Evolutionary conservation across 2,888 invertebrate genomes (phyloP), one percentile per base, ranked within the genome.

Genomic region (Drosophila peninsularis): DNA sequence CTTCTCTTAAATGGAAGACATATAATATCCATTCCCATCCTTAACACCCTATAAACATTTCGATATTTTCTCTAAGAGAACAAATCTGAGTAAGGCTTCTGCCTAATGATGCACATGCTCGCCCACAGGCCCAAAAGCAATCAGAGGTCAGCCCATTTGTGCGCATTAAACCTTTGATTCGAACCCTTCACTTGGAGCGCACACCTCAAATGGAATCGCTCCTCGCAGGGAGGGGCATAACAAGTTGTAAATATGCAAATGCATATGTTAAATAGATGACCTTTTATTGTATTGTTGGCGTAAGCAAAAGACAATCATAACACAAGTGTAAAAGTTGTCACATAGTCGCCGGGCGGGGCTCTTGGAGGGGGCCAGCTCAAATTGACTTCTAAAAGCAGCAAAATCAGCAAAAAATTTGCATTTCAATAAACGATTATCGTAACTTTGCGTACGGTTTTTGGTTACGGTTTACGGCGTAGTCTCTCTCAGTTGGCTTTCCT

Each of bases 321-420:
- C 70, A 82, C 71, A 82, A 79, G 79, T 80, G 81, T 78, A 70
- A 80, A 80, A 80, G 61, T 80, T 79, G 74, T 63, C 75, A 77
- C 71, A 78, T 78, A 67, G 69, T 60, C 64, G 32, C 50, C 13
- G 32, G 6, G 17, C 5, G 39, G 19, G 13, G 42, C 14, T 19
- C 10, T 5, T 13, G 14, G n/a, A 10, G 30, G 27, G 44, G 41
- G 39, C 27, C 69, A 72, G 70, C 69, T 80, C 83, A 90, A 91
- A 91, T 91, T 90, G 90, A 75, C 86, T 89, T 85, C 83, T 88
- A 90, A 92, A 90, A 88, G 82, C 80, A 74, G 83, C 86, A 79
- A 89, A 90, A 91, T 92, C 91, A 91, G 92, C 92, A 91, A 72
- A 87, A 91, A 91, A 92, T 92, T 92, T 91, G 86, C 91, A 92